These are phyloP conservation scores for Frieseomelitta varia DNA, from an alignment of 1,140 invertebrate genomes.

Conservation along the genomic window DNA sequence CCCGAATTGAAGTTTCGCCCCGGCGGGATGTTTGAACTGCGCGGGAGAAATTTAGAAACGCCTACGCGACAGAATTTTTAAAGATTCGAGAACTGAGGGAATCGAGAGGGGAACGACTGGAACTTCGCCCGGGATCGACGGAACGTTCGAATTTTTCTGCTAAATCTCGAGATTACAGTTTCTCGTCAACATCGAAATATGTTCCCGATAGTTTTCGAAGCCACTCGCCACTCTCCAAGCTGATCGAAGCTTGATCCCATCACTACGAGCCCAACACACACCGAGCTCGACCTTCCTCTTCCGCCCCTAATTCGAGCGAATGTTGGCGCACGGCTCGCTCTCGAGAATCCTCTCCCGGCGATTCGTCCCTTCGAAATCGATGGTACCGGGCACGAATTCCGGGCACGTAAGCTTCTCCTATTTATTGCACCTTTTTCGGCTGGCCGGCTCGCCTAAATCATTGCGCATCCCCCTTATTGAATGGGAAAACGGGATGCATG, in stretches of 20 bases:
- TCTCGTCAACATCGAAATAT: too few relatives aligned
- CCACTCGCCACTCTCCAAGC: too few relatives aligned
- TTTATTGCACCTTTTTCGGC: constrained; percentile 75
- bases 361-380: constrained; percentile 64
- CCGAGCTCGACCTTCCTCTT: neutral
- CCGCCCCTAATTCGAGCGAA: neutral
- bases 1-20: too few relatives aligned
- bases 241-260: neutral
- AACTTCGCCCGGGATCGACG: too few relatives aligned
- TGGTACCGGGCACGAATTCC: constrained; percentile 68
- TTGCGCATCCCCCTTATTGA: constrained; percentile 76
- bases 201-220: too few relatives aligned
- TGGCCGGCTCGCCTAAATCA: constrained; percentile 75
- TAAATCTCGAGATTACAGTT: too few relatives aligned
- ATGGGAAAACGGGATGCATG: constrained; percentile 71
- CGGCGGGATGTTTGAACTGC: too few relatives aligned
- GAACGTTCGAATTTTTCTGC: too few relatives aligned
- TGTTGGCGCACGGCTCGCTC: neutral
- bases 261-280: neutral
- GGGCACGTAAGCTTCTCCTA: constrained; percentile 73
- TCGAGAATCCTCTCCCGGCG: constrained; percentile 17
- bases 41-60: too few relatives aligned
- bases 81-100: too few relatives aligned
- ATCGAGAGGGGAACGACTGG: too few relatives aligned
- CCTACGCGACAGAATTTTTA: too few relatives aligned